phyloP scores from a whole-genome alignment of 64 coral and sea anemone genomes.

The Catalaphyllia jardinei region DNA sequence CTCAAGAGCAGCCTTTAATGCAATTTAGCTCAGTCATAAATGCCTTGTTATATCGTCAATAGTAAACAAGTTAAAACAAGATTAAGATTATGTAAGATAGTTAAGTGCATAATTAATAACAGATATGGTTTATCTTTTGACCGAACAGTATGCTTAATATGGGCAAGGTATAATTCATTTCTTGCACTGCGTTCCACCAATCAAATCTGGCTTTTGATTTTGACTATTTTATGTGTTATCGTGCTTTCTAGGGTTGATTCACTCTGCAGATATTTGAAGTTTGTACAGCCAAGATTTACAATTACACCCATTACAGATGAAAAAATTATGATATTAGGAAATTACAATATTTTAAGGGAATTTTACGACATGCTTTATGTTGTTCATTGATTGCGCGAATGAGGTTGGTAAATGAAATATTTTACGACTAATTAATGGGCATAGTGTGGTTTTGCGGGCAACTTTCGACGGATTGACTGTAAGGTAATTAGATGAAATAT shows the following conservation, averaged over 20 bases:
- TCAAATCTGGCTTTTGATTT: too few relatives aligned
- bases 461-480: not conserved
- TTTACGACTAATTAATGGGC: not conserved
- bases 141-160: too few relatives aligned
- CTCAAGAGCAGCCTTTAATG: too few relatives aligned
- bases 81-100: too few relatives aligned
- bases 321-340: slow-evolving; percentile 1
- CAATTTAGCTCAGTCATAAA: too few relatives aligned
- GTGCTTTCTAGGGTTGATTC: not conserved
- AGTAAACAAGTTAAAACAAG: too few relatives aligned
- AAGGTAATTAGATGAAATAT: not conserved
- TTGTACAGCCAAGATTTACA: not conserved
- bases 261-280: not conserved
- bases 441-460: not conserved
- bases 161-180: too few relatives aligned
- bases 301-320: not conserved
- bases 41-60: too few relatives aligned
- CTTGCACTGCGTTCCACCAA: too few relatives aligned
- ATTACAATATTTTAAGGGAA: not conserved
- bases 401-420: not conserved
- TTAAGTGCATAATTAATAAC: too few relatives aligned
- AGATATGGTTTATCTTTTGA: too few relatives aligned
- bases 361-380: not conserved
- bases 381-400: not conserved
- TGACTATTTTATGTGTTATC: not conserved